Evolutionary conservation across 2,797 vertebrate species (phyloP).

Genomic region (Parotocinclus haroldoi): DNA sequence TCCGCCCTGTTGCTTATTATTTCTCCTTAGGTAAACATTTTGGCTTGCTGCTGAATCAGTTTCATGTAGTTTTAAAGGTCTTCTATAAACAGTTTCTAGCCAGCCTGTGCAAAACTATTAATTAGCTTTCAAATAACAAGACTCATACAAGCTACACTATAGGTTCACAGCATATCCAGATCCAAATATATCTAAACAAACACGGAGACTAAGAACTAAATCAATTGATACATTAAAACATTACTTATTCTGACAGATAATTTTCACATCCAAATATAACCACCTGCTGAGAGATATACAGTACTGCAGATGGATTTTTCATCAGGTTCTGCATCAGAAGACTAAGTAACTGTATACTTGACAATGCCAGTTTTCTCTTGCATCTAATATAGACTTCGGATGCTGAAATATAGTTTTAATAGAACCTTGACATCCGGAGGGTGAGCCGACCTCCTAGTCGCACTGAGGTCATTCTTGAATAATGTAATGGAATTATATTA

Average conservation of each 20-base stretch:
- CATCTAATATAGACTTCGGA: constrained; percentile 6
- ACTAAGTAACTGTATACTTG: constrained; percentile 6
- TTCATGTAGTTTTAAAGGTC: not conserved
- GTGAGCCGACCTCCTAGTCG: constrained; percentile 13
- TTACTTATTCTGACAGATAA: too few species aligned
- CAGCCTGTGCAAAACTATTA: constrained; percentile 9
- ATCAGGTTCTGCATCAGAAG: constrained; percentile 1
- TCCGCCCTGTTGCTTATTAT: too few species aligned
- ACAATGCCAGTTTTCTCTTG: constrained; percentile 15
- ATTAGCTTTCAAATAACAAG: constrained; percentile 32
- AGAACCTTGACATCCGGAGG: constrained; percentile 5
- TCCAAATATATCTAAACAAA: too few species aligned
- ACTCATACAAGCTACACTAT: constrained; percentile 4
- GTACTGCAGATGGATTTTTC: not conserved
- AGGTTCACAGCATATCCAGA: too few species aligned
- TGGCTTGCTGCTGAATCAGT: too few species aligned
- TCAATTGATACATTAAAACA: too few species aligned
- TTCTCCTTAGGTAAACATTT: too few species aligned
- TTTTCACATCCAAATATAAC: too few species aligned
- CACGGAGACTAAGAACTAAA: too few species aligned
- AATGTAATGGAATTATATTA: constrained; percentile 13
- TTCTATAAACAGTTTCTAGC: constrained; percentile 1
- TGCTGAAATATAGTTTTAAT: constrained; percentile 1
- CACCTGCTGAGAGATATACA: too few species aligned
- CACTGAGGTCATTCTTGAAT: constrained; percentile 13